phyloP scores from a whole-genome alignment of 2,113 vertebrate species.

The Poicephalus meyeri region DNA sequence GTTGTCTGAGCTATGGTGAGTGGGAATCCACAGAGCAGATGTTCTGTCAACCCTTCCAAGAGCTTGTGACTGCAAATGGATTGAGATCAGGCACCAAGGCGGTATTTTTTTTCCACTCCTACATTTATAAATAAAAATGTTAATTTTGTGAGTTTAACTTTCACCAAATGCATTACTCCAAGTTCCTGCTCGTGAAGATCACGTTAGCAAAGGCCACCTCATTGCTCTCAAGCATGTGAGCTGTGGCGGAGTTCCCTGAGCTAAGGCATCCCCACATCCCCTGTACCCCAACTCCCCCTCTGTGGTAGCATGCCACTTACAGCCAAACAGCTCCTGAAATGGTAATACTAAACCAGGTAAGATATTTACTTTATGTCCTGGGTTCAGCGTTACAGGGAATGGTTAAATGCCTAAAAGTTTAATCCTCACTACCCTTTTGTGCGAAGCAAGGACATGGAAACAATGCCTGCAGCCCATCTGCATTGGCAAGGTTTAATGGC shows the following conservation, averaged over 20 bases:
- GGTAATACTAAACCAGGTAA: not conserved
- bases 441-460: not conserved
- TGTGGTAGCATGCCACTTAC: not conserved
- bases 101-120: not conserved
- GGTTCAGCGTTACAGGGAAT: not conserved
- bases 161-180: not conserved
- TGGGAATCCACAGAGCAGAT: not conserved
- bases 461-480: not conserved
- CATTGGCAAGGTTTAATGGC: not conserved
- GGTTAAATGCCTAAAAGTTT: not conserved
- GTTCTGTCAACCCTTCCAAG: not conserved
- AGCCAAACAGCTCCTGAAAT: not conserved
- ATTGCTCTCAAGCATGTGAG: not conserved
- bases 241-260: accelerated
- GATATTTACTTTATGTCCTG: not conserved
- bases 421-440: not conserved
- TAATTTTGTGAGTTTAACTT: not conserved
- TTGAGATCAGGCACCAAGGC: not conserved
- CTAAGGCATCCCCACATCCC: not conserved
- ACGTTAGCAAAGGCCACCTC: not conserved
- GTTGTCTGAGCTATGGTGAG: not conserved
- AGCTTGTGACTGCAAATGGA: not conserved
- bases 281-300: not conserved
- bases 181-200: not conserved
- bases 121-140: not conserved